These are phyloP conservation scores for Wiebesia pumilae DNA, from an alignment of 1,140 invertebrate genomes.

Conservation along the genomic window DNA sequence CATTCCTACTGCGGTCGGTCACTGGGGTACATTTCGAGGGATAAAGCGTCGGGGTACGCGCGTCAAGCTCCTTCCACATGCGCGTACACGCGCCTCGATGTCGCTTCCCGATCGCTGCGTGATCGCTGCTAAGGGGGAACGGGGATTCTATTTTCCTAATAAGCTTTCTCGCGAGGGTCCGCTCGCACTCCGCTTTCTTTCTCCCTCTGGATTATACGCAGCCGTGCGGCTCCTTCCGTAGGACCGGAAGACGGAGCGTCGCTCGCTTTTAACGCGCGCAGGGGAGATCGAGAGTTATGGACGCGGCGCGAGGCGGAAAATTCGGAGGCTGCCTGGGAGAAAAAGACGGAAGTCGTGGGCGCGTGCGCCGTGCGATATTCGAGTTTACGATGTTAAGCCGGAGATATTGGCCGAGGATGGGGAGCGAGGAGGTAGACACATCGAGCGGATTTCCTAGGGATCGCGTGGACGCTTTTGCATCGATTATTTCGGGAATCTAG, in stretches of 20 bases:
- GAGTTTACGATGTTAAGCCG: constrained; percentile 35
- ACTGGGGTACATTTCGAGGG: neutral
- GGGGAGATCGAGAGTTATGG: constrained; percentile 17
- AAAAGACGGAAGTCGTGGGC: neutral
- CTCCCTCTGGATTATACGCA: constrained; percentile 15
- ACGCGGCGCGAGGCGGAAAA: neutral
- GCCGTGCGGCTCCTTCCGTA: neutral
- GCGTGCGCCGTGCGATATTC: neutral
- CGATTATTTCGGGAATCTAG: constrained; percentile 1
- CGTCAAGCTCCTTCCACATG: neutral
- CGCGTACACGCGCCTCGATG: neutral
- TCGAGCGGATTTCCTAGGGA: neutral
- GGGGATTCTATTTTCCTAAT: constrained; percentile 44
- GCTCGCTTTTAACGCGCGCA: neutral
- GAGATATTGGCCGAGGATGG: neutral
- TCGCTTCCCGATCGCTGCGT: neutral
- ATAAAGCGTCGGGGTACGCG: neutral
- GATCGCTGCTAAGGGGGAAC: neutral
- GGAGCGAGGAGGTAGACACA: too few relatives aligned
- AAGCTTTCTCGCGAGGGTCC: constrained; percentile 35
- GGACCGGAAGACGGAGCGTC: neutral
- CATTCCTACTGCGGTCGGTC: neutral
- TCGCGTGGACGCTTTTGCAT: neutral
- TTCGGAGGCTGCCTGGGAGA: neutral
- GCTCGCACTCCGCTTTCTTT: neutral